Base-by-base conservation (phyloP, 2,888 invertebrate genomes). In the Tipula unca region DNA sequence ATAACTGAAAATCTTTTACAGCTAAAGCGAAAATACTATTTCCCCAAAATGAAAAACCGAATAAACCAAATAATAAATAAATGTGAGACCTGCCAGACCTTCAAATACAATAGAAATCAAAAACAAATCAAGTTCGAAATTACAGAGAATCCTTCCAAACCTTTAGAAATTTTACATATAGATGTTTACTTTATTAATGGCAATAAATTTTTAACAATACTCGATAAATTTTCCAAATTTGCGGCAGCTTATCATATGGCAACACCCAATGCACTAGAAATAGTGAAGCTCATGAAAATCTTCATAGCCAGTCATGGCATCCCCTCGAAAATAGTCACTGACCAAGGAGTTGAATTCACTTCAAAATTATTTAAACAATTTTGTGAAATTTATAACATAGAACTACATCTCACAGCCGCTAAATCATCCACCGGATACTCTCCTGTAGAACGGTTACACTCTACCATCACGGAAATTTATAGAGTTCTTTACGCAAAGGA, bases 391-490 rank as follows among this genome's bases (percentile, higher is more conserved):
- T 85, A 85, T 54, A 84, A 85, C 42, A 82, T 87, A 35, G 85
- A 32, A 42, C 85, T 85, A 32, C 86, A 87, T 82, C 35, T 85
- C 29, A 87, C 87, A 17, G 86, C 87, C 2, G 86, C 86, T 8
- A 87, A 85, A 86, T 86, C 86, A 86, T 86, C 84, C 6, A 86
- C 32, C 20, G 87, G 82, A 54, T 87, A 87, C 29, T 35, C 87
- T 2, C 86, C 86, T n/a, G 86, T 87, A 14, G 87, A 87, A 85
- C 84, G 87, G 14, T 83, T 87, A 0, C 87, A 87, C 69, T 87
- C 86, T 3, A 86, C 87, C 3, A 20, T 87, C 13, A 87, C 86
- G 0, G 87, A 87, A 87, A 87, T 87, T 20, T 87, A 87, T n/a
- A 85, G 32, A 32, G 5, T 29, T 85, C 32, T n/a, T n/a, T n/a